Evolutionary conservation across 2,113 vertebrate genomes (phyloP).

Genomic region (Dendropsophus ebraccatus): DNA sequence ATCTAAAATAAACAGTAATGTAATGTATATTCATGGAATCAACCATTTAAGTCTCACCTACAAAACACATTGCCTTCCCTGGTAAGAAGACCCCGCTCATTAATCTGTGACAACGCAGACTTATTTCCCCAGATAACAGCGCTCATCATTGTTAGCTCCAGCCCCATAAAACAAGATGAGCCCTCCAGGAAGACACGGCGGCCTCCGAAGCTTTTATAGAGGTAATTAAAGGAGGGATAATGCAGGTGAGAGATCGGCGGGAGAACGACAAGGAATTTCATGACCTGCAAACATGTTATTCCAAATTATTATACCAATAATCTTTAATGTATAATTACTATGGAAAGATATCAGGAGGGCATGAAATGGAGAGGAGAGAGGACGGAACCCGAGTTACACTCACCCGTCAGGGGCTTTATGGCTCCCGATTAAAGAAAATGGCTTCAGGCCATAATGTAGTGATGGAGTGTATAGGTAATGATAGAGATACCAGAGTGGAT

Average conservation of each 20-base stretch:
- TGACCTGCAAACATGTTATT: constrained; percentile 38
- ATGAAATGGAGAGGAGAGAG: constrained; percentile 14
- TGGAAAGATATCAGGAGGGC: constrained; percentile 4
- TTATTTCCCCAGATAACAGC: constrained; percentile 52
- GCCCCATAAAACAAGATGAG: constrained; percentile 46
- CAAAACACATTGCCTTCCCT: background rate
- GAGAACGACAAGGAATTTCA: constrained; percentile 39
- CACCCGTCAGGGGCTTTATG: constrained; percentile 11
- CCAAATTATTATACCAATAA: constrained; percentile 43
- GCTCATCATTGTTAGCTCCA: constrained; percentile 18
- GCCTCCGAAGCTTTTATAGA: constrained; percentile 28
- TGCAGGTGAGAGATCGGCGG: constrained; percentile 5
- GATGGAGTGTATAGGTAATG: background rate
- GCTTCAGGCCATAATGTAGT: background rate
- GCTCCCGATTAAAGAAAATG: constrained; percentile 11
- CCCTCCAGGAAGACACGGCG: constrained; percentile 9
- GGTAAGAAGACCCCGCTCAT: background rate
- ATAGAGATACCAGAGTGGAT: background rate
- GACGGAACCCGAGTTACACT: background rate
- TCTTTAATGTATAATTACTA: constrained; percentile 41
- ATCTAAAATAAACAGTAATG: background rate
- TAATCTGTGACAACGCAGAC: constrained; percentile 19
- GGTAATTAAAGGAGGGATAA: constrained; percentile 40
- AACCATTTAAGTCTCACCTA: background rate
- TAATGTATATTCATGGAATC: background rate